These are phyloP conservation scores for Ammodytes marinus DNA, from an alignment of 2,113 vertebrate species.

Conservation along the genomic window DNA sequence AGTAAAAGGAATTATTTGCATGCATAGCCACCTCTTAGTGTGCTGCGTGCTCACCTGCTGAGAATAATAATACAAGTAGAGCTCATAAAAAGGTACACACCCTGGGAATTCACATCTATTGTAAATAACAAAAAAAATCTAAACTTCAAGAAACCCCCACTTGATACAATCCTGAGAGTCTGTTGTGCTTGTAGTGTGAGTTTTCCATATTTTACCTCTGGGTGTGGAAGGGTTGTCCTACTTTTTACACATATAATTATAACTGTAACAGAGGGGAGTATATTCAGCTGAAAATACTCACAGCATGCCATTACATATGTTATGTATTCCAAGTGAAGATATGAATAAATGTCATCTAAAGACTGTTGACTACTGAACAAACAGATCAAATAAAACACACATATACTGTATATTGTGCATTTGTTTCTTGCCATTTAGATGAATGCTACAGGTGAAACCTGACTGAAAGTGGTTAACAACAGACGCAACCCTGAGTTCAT, in stretches of 20 bases:
- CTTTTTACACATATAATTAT: constrained; percentile 25
- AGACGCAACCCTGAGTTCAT: too few species aligned
- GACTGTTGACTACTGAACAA: not conserved
- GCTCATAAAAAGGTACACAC: not conserved
- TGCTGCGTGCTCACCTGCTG: not conserved
- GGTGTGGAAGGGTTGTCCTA: constrained; percentile 16
- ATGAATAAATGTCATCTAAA: not conserved
- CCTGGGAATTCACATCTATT: not conserved
- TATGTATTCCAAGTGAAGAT: constrained; percentile 11
- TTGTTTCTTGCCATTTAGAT: not conserved
- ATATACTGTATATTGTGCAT: too few species aligned
- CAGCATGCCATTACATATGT: not conserved
- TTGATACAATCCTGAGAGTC: not conserved
- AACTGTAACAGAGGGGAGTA: constrained; percentile 1
- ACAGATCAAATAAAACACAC: not conserved
- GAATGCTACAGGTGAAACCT: too few species aligned
- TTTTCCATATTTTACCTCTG: constrained; percentile 16
- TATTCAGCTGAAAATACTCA: constrained; percentile 21
- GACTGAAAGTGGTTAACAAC: too few species aligned
- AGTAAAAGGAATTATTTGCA: not conserved
- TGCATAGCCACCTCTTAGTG: not conserved
- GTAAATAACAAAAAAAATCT: not conserved
- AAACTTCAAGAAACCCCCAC: not conserved
- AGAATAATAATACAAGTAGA: constrained; percentile 5
- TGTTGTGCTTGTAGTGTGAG: constrained; percentile 1